Percentiles rank a stretch among this genome's conserved stretches.
phyloP scores from a whole-genome alignment of 1,140 invertebrate genomes.

The Gonioctena quinquepunctata region DNA sequence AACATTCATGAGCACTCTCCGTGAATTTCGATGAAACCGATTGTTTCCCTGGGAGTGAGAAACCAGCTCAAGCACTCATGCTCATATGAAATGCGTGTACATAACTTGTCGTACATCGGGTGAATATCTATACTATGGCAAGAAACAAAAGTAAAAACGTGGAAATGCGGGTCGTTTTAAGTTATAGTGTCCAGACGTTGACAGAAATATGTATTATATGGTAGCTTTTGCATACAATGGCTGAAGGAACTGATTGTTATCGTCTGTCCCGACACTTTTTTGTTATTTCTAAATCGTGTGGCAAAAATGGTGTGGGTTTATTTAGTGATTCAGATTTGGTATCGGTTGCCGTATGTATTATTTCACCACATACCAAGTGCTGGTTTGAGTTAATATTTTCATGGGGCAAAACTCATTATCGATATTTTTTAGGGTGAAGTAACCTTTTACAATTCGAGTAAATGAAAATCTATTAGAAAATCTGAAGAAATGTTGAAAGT shows the following conservation, averaged over 20 bases:
- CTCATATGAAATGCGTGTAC: constrained; percentile 6
- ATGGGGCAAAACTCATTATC: no score
- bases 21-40: not conserved
- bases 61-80: not conserved
- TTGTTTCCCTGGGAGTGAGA: not conserved
- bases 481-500: no score
- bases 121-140: not conserved
- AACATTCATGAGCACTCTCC: not conserved
- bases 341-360: constrained; percentile 2
- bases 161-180: constrained; percentile 12
- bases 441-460: no score
- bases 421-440: no score
- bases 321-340: constrained; percentile 18
- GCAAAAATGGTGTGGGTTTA: constrained; percentile 32
- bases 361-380: no score
- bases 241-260: constrained; percentile 36
- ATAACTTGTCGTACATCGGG: constrained; percentile 7
- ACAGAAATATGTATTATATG: constrained; percentile 47
- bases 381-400: no score
- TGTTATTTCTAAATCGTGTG: constrained; percentile 36
- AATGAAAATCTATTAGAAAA: no score
- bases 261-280: constrained; percentile 40
- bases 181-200: constrained; percentile 25
- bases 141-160: constrained; percentile 11
- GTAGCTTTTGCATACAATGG: constrained; percentile 46